Evolutionary conservation across 2,888 invertebrate species (phyloP).

Genomic region (Thera britannica): DNA sequence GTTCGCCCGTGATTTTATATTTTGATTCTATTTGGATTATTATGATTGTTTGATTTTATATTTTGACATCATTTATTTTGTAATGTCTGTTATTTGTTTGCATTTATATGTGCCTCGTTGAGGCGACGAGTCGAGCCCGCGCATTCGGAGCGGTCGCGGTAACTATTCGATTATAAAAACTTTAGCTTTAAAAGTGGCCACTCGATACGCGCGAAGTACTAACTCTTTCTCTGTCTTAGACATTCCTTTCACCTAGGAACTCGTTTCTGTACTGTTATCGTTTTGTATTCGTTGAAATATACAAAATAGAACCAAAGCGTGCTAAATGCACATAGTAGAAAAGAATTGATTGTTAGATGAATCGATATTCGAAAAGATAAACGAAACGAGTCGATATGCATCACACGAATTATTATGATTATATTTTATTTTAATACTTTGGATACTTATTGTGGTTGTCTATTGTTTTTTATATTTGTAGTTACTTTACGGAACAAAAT

Average conservation of each 20-base stretch:
- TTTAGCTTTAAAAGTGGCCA: conserved; percentile 41
- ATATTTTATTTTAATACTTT: conserved; percentile 37
- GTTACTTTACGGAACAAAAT: conserved; percentile 38
- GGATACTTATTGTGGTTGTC: conserved; percentile 47
- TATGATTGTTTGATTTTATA: conserved; percentile 43
- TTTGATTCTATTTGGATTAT: conserved; percentile 36
- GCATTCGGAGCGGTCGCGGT: conserved; percentile 32
- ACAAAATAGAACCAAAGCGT: conserved; percentile 34
- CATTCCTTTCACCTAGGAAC: conserved; percentile 41
- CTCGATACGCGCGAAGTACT: conserved; percentile 28
- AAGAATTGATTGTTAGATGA: conserved; percentile 16
- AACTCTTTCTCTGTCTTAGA: conserved; percentile 40
- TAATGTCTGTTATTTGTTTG: conserved; percentile 63
- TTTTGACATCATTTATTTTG: conserved; percentile 52
- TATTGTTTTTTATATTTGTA: conserved; percentile 33
- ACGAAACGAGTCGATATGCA: conserved; percentile 43
- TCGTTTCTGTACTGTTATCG: conserved; percentile 31
- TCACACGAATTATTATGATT: conserved; percentile 45
- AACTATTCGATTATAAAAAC: conserved; percentile 35
- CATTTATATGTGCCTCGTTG: conserved; percentile 70
- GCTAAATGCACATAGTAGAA: conserved; percentile 29
- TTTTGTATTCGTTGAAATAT: conserved; percentile 29
- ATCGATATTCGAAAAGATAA: conserved; percentile 37
- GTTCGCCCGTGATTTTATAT: conserved; percentile 40
- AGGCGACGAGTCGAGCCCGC: conserved; percentile 35